Percentiles rank a stretch among this genome's conserved stretches.
Evolutionary conservation across 2,797 vertebrate species (phyloP).

Genomic region (Takifugu rubripes): DNA sequence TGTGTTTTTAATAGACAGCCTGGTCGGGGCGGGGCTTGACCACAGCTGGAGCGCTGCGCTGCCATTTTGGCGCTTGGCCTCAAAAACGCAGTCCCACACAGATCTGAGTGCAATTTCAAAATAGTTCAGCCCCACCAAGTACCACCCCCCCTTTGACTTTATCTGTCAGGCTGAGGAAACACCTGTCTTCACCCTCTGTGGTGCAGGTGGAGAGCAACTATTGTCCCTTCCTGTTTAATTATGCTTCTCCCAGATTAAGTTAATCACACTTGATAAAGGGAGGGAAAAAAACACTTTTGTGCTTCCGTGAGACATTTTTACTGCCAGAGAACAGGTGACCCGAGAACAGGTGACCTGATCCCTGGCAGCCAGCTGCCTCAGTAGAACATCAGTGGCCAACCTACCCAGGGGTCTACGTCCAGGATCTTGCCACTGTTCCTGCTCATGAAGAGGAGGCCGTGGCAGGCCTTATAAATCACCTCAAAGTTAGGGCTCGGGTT

Average conservation of each 20-base stretch:
- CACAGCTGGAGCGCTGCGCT: constrained; percentile 72
- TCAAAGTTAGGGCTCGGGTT: constrained; percentile 83
- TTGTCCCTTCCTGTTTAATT: constrained; percentile 15
- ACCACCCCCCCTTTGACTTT: constrained; percentile 29
- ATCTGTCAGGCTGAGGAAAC: constrained; percentile 58
- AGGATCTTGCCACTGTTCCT: constrained; percentile 81
- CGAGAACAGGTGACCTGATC: not conserved
- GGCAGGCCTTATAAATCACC: constrained; percentile 77
- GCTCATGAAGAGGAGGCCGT: constrained; percentile 83
- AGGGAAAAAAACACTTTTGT: not conserved
- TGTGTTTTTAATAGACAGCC: constrained; percentile 78
- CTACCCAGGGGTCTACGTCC: constrained; percentile 84
- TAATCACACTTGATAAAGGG: not conserved
- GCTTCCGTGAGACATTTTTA: constrained; percentile 29
- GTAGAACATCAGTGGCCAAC: constrained; percentile 30
- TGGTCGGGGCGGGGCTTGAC: constrained; percentile 76
- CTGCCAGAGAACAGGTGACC: constrained; percentile 30
- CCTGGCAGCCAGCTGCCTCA: constrained; percentile 33
- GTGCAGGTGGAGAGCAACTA: constrained; percentile 65
- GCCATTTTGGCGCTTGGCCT: constrained; percentile 70
- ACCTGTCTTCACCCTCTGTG: constrained; percentile 57
- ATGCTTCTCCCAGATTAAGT: not conserved
- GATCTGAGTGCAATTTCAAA: constrained; percentile 66
- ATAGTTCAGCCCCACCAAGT: constrained; percentile 57
- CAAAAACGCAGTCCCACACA: constrained; percentile 63